Base-by-base conservation (phyloP, 2,888 invertebrate species). In the Smittia aterrima region DNA sequence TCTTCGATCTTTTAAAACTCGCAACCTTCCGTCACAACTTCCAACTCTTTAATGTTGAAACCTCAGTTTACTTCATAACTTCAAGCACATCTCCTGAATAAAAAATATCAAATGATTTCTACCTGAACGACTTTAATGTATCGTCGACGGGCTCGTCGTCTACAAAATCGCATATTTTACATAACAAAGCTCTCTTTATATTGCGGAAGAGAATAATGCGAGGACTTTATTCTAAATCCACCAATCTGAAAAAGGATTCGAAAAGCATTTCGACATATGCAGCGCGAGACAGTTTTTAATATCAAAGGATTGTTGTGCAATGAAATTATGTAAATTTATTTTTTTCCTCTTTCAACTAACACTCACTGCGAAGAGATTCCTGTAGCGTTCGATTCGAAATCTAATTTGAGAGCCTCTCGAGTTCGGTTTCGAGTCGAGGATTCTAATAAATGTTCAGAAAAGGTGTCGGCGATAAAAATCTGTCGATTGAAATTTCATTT, bases 121-220 rank as follows among this genome's bases (percentile, higher is more conserved):
- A 70, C 70, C 70, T 70, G 54, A 70, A 27, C 53, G 27, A 70
- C 16, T 70, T 70, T 70, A 70, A 70, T 70, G 25, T 53, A 70
- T 41, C 70, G 20, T 64, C 32, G 25, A 11, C 22, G 58, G 22
- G 58, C 58, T 4, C 58, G 58, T 18, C 20, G 18, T 20, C 58
- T n/a, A 58, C 18, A 22, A 7, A 70, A 40, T 41, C 40, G 18
- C 40, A 67, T 9, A 25, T 54, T 70, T 70, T 70, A 54, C 70
- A 70, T 70, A 70, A 70, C 70, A 70, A 70, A 25, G 32, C 6
- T 20, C 13, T 16, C 9, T 2, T 47, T n/a, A 47, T 47, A 58
- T 6, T 58, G 58, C 58, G 58, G 58, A 58, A 58, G 9, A 18
- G 58, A 58, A 58, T 58, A 58, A 58, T 58, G 18, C 53, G n/a